phyloP scores from a whole-genome alignment of 1,140 invertebrate genomes.

The Cyclargus thomasi region DNA sequence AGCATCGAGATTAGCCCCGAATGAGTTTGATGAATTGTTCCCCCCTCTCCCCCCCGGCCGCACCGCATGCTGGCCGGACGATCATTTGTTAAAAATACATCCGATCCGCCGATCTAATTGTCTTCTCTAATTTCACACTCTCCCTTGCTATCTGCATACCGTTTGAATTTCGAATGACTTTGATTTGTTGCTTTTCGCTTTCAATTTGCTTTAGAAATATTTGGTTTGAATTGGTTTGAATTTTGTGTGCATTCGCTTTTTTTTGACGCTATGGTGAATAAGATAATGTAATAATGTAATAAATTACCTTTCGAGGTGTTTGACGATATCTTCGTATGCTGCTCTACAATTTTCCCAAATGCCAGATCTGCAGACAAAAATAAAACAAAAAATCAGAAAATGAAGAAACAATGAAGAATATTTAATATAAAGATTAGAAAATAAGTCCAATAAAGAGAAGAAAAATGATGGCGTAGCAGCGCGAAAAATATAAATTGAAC shows the following conservation, averaged over 20 bases:
- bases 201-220: not conserved
- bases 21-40: conserved; percentile 74
- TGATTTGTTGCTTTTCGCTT: not conserved
- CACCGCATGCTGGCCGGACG: conserved; percentile 40
- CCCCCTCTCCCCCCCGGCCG: conserved; percentile 46
- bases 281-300: not conserved
- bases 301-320: conserved; percentile 90
- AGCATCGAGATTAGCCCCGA: conserved; percentile 73
- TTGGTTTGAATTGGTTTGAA: not conserved
- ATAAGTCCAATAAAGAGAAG: conserved; percentile 37
- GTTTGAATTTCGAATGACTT: conserved; percentile 39
- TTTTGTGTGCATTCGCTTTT: not conserved
- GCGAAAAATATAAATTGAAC: conserved; percentile 34
- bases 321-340: conserved; percentile 94
- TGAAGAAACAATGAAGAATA: conserved; percentile 39
- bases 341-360: conserved; percentile 96
- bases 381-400: conserved; percentile 59
- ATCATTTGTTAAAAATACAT: conserved; percentile 75
- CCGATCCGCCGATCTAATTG: conserved; percentile 72
- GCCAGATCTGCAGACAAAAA: conserved; percentile 84
- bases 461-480: conserved; percentile 32
- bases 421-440: conserved; percentile 37
- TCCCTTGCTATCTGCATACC: conserved; percentile 54
- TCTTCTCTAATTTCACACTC: conserved; percentile 73
- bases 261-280: not conserved